Evolutionary conservation across 1,140 invertebrate genomes (phyloP), one percentile per base, ranked within the genome.

Genomic region (Panulirus ornatus): DNA sequence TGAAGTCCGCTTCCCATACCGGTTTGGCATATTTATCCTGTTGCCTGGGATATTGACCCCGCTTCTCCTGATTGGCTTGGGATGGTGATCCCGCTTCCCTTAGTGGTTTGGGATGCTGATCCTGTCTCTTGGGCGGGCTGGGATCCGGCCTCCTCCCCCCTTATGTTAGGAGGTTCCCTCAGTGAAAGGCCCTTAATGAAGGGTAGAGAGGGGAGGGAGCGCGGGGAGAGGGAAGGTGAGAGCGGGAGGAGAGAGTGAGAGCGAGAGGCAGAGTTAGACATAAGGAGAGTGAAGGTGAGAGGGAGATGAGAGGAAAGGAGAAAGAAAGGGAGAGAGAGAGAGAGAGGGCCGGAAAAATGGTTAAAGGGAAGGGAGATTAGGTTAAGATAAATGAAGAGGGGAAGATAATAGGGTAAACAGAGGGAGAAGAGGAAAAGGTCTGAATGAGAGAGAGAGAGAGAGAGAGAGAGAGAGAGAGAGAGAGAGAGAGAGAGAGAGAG

Each of bases 141-240:
- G 36, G 51, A 81, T 81, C 42, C 47, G 11, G 30, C n/a, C n/a
- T 66, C 58, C n/a, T 66, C 27, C 30, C n/a, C 36, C 30, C 47
- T 81, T 81, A 81, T 81, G 58, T 81, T 81, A 81, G 78, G 36
- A 81, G 54, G 78, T 36, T 81, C 47, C 78, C 27, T 27, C 51
- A 44, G 27, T 81, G 78, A 81, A 81, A 81, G 78, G 47, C 78
- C 58, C 78, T 81, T 81, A 81, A 81, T 81, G 78, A 81, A 81
- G 47, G 42, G 42, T 51, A 51, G n/a, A 79, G 44, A 58, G 47
- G 36, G 1, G 47, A 58, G 78, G 22, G 30, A 30, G n/a, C 2
- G 78, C 47, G n/a, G 16, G 38, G 36, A n/a, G 34, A 27, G 76
- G 44, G 44, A 47, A 47, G 44, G 14, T 47, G 44, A 11, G 44